A percentile compares a stretch with the other conserved stretches of the same genome.
Evolutionary conservation across 2,113 vertebrate genomes (phyloP).

Genomic region (Speoplatyrhinus poulsoni): DNA sequence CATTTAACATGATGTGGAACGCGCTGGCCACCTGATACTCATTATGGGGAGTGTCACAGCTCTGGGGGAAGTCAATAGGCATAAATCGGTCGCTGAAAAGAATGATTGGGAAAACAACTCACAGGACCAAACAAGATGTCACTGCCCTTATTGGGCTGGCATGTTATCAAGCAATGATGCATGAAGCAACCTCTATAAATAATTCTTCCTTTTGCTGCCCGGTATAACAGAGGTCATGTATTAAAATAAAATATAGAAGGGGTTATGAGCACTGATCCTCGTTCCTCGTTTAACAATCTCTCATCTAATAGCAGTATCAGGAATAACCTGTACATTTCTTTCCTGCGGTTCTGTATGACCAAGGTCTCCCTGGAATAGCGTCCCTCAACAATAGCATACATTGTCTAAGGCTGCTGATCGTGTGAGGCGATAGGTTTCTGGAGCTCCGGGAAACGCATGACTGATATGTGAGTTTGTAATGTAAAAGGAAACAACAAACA

Average conservation of each 20-base stretch:
- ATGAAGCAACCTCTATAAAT: too few relatives aligned
- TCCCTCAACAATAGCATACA: constrained; percentile 50
- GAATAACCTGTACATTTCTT: constrained; percentile 44
- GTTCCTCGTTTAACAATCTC: constrained; percentile 33
- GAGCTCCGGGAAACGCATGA: constrained; percentile 50
- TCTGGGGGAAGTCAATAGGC: constrained; percentile 50
- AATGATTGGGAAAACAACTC: constrained; percentile 41
- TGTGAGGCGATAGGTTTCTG: constrained; percentile 58
- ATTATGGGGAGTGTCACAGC: constrained; percentile 41
- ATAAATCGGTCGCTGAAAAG: constrained; percentile 16
- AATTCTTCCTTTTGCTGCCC: constrained; percentile 13
- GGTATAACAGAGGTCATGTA: constrained; percentile 23
- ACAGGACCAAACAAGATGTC: constrained; percentile 27
- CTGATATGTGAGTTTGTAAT: constrained; percentile 49
- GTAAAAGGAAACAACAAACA: constrained; percentile 54
- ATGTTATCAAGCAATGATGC: constrained; percentile 15
- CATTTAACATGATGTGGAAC: constrained; percentile 55
- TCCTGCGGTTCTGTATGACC: constrained; percentile 44
- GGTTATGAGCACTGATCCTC: constrained; percentile 23
- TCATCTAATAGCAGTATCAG: constrained; percentile 54
- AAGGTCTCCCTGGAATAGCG: constrained; percentile 61
- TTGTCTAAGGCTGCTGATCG: constrained; percentile 51
- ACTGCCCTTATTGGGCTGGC: constrained; percentile 6
- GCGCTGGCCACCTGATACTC: constrained; percentile 32
- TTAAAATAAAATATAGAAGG: constrained; percentile 26